A percentile compares a stretch with the other conserved stretches of the same genome.
phyloP scores from a whole-genome alignment of 2,888 invertebrate genomes.

The Hirtodrosophila trivittata region DNA sequence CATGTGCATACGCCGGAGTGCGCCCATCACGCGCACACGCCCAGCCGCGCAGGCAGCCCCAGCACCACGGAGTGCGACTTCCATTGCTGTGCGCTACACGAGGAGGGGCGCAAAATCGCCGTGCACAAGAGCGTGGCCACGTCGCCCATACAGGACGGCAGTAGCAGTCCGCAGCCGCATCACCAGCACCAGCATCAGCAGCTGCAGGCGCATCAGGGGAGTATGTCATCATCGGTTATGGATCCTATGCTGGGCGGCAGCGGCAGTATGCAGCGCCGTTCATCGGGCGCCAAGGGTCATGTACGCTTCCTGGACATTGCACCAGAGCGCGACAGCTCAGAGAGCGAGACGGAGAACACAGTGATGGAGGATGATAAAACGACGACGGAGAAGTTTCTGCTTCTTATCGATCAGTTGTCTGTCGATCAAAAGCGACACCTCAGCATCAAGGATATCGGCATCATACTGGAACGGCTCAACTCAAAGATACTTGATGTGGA shows the following conservation, averaged over 20 bases:
- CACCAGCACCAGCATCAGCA: conserved; percentile 56
- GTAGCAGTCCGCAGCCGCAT: conserved; percentile 88
- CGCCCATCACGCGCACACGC: conserved; percentile 89
- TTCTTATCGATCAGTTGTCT: conserved; percentile 96
- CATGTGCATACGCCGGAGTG: conserved; percentile 94
- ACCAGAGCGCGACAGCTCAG: conserved; percentile 93
- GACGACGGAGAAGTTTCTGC: conserved; percentile 95
- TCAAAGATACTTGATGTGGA: conserved; percentile 97
- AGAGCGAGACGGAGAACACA: conserved; percentile 96
- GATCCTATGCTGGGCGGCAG: conserved; percentile 83
- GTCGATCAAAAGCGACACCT: conserved; percentile 96
- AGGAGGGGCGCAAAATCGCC: conserved; percentile 95
- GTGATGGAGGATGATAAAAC: conserved; percentile 95
- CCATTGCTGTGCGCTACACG: conserved; percentile 97
- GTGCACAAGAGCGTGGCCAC: conserved; percentile 96
- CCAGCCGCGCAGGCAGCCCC: conserved; percentile 88
- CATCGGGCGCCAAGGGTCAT: conserved; percentile 88
- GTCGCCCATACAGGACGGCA: conserved; percentile 93
- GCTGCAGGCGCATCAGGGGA: conserved; percentile 60
- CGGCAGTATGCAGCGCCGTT: conserved; percentile 83
- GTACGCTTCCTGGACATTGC: conserved; percentile 93
- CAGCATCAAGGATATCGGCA: conserved; percentile 97
- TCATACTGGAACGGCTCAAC: conserved; percentile 95
- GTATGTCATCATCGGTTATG: conserved; percentile 83
- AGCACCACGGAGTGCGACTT: conserved; percentile 94